Percentiles rank a stretch among this genome's conserved stretches.
Conservation (phyloP, 2,797 vertebrate species). For the Eulemur rubriventer region DNA sequence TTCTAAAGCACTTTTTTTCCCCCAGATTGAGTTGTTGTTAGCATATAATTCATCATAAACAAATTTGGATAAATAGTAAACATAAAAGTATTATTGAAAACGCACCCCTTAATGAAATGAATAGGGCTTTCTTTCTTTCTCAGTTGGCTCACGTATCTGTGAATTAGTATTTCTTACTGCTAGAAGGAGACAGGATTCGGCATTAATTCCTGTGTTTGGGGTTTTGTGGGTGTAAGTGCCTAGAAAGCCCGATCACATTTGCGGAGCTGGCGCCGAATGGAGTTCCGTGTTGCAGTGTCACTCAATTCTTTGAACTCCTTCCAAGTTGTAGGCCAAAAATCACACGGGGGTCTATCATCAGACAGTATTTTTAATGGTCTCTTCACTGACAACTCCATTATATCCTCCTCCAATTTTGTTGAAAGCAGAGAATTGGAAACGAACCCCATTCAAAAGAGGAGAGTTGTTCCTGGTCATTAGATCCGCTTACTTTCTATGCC, state of each 20-base stretch:
- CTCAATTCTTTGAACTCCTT: conserved; percentile 30
- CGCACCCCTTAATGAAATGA: conserved; percentile 12
- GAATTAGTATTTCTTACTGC: conserved; percentile 44
- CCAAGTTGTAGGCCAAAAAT: neutral
- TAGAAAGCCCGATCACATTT: neutral
- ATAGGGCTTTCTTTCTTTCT: neutral
- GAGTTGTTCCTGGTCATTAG: neutral
- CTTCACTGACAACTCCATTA: neutral
- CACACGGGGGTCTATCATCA: neutral
- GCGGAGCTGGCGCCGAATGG: neutral
- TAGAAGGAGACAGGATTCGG: neutral
- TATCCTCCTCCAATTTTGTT: neutral
- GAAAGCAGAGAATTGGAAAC: neutral
- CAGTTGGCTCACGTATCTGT: neutral
- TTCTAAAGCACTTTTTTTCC: neutral
- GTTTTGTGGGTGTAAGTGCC: neutral
- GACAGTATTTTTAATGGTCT: neutral
- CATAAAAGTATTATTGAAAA: conserved; percentile 12
- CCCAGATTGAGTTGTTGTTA: conserved; percentile 54
- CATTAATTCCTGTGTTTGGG: neutral
- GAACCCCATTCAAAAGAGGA: neutral
- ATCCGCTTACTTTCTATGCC: neutral
- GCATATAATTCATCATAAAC: conserved; percentile 46
- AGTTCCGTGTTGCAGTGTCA: neutral
- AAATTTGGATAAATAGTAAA: conserved; percentile 59